phyloP scores from a whole-genome alignment of 2,797 vertebrate genomes.

The Chromis chromis region DNA sequence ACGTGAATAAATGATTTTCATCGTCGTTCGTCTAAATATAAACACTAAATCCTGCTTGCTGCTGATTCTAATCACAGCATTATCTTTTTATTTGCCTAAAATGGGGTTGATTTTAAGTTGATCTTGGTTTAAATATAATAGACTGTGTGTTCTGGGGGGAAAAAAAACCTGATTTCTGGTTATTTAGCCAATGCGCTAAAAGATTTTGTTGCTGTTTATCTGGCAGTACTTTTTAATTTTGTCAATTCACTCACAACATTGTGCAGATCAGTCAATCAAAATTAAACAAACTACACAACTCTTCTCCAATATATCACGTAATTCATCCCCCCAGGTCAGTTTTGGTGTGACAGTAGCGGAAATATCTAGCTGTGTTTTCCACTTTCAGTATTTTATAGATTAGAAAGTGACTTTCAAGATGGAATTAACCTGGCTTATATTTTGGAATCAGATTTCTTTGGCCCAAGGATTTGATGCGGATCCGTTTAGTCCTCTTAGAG shows the following conservation, averaged over 20 bases:
- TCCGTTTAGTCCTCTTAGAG: conserved; percentile 39
- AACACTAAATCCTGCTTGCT: neutral
- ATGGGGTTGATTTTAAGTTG: too few relatives aligned
- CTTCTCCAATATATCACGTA: neutral
- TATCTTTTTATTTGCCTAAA: too few relatives aligned
- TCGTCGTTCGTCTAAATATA: neutral
- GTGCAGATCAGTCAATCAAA: neutral
- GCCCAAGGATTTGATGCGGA: conserved; percentile 1
- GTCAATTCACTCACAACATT: neutral
- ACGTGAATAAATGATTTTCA: neutral
- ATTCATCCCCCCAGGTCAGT: too few relatives aligned
- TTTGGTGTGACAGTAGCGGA: too few relatives aligned
- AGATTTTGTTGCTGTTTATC: neutral
- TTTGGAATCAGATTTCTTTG: neutral
- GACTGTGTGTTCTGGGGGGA: neutral
- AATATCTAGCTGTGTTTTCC: too few relatives aligned
- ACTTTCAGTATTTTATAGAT: neutral
- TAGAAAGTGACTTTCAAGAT: neutral
- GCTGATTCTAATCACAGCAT: neutral
- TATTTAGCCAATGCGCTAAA: neutral
- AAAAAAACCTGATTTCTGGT: neutral
- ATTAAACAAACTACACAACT: neutral
- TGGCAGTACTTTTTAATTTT: neutral
- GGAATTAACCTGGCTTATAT: neutral
- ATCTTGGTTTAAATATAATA: too few relatives aligned